Conservation (phyloP, 2,888 invertebrate genomes). For the Ectobius pallidus region DNA sequence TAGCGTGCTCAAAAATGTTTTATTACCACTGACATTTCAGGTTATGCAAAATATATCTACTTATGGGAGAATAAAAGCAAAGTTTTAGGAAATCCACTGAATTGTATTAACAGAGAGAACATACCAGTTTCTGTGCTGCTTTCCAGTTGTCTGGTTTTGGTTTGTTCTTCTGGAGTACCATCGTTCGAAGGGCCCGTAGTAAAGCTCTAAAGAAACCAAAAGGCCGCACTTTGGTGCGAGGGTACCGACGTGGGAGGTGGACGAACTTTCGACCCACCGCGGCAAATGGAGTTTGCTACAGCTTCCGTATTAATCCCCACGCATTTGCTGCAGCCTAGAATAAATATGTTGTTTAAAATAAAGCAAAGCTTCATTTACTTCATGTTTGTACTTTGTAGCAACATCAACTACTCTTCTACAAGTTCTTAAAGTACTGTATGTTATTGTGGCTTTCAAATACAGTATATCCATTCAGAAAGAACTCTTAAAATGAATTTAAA, state of each 20-base stretch:
- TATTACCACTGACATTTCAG: too few relatives aligned
- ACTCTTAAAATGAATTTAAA: too few relatives aligned
- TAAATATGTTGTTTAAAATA: neutral
- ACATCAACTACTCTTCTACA: too few relatives aligned
- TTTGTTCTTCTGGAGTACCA: conserved; percentile 54
- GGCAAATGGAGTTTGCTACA: neutral
- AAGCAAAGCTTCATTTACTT: neutral
- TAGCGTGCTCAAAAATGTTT: too few relatives aligned
- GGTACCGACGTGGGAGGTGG: neutral
- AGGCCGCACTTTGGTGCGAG: conserved; percentile 1
- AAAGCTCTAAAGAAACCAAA: conserved; percentile 20
- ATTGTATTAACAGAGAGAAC: too few relatives aligned
- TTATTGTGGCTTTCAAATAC: too few relatives aligned
- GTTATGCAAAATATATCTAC: too few relatives aligned
- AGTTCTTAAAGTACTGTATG: too few relatives aligned
- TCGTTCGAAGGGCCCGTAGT: conserved; percentile 43
- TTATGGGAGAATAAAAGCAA: too few relatives aligned
- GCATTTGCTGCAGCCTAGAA: neutral
- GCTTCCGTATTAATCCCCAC: neutral
- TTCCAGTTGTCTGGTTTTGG: conserved; percentile 43
- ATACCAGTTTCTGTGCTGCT: conserved; percentile 36
- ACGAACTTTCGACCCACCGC: conserved; percentile 15
- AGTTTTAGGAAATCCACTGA: too few relatives aligned
- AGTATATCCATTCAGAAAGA: too few relatives aligned
- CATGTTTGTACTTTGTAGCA: too few relatives aligned